Percentiles rank a stretch among this genome's conserved stretches.
phyloP scores from a whole-genome alignment of 92 coral and sea anemone genomes.

The Porites rus region DNA sequence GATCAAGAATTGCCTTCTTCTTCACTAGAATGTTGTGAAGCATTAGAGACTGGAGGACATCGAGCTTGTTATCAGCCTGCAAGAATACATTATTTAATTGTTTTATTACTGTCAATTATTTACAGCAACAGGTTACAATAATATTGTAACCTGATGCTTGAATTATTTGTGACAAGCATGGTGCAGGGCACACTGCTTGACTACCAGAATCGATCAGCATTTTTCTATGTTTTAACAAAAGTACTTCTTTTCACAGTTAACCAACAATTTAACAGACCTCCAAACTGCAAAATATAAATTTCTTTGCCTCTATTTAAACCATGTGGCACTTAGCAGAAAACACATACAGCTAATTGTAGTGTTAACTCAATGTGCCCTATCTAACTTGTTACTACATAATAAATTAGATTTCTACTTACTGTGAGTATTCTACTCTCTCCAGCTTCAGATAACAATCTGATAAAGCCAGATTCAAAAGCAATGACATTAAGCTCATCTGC shows the following conservation, averaged over 20 bases:
- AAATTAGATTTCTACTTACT: slow-evolving; percentile 7
- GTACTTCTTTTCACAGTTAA: slow-evolving; percentile 13
- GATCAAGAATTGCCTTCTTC: slow-evolving; percentile 57
- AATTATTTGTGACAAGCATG: slow-evolving; percentile 3
- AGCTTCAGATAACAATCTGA: slow-evolving; percentile 43
- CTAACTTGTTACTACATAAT: slow-evolving; percentile 5
- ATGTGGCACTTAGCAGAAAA: slow-evolving; percentile 1
- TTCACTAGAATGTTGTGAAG: slow-evolving; percentile 44
- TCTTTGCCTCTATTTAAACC: neutral
- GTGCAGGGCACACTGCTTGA: neutral
- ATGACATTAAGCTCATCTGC: slow-evolving; percentile 49
- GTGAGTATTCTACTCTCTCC: slow-evolving; percentile 48
- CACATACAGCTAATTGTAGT: slow-evolving; percentile 14
- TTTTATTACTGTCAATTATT: slow-evolving; percentile 10
- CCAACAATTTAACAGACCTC: slow-evolving; percentile 1
- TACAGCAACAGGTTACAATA: neutral
- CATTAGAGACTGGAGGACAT: slow-evolving; percentile 50
- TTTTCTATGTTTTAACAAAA: neutral
- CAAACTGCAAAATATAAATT: neutral
- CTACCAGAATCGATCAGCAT: neutral
- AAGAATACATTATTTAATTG: slow-evolving; percentile 15
- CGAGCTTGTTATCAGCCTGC: slow-evolving; percentile 44
- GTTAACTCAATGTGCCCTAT: neutral
- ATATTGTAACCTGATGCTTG: too few species aligned
- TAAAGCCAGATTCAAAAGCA: slow-evolving; percentile 43